Evolutionary conservation across 2,797 vertebrate species (phyloP).

Genomic region (Fratercula arctica): DNA sequence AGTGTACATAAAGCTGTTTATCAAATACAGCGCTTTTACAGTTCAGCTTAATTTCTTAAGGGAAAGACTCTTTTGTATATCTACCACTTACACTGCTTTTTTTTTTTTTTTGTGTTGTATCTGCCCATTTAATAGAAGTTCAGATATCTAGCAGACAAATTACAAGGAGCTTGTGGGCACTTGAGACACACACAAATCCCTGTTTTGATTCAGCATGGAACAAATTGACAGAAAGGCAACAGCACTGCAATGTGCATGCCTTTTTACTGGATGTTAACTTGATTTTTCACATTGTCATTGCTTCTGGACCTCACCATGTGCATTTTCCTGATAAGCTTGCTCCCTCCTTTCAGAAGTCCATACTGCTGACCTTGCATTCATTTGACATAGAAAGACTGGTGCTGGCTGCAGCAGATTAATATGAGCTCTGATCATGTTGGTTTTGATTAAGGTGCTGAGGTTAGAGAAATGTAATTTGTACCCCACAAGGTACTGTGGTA

Average conservation of each 20-base stretch:
- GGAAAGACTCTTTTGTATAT: neutral
- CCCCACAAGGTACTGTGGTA: slow-evolving; percentile 76
- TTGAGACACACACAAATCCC: neutral
- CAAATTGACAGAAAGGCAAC: neutral
- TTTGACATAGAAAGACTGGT: slow-evolving; percentile 64
- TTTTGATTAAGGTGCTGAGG: slow-evolving; percentile 87
- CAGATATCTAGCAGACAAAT: neutral
- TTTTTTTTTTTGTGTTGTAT: neutral
- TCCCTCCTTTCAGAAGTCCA: neutral
- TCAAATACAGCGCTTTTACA: neutral
- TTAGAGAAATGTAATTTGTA: slow-evolving; percentile 88
- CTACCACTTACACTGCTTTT: neutral
- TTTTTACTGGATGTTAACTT: slow-evolving; percentile 1
- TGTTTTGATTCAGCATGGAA: neutral
- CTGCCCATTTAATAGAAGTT: neutral
- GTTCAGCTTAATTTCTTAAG: neutral
- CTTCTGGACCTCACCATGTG: slow-evolving; percentile 48
- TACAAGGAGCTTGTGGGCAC: neutral
- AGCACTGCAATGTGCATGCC: neutral
- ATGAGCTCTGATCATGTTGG: slow-evolving; percentile 74
- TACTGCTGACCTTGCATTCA: slow-evolving; percentile 68
- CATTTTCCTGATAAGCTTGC: slow-evolving; percentile 61
- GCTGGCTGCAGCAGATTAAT: slow-evolving; percentile 70
- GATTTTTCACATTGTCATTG: slow-evolving; percentile 44
- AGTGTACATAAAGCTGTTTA: neutral